Evolutionary conservation across 2,888 invertebrate species (phyloP).

Genomic region (Holacanthella duospinosa): DNA sequence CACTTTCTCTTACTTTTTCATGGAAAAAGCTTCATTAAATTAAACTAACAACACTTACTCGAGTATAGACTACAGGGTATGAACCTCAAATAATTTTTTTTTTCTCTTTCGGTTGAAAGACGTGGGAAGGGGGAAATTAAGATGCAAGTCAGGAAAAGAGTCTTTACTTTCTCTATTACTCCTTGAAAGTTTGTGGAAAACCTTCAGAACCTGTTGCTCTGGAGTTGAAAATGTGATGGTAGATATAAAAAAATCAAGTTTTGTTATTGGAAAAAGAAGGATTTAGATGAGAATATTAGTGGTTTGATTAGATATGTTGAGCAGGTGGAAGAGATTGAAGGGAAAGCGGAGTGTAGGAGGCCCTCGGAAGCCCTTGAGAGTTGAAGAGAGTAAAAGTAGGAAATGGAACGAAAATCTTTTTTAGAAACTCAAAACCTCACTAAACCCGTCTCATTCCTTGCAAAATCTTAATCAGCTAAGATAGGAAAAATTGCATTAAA

Average conservation of each 20-base stretch:
- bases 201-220: not conserved
- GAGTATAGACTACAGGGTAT: too few species aligned
- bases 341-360: not conserved
- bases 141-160: not conserved
- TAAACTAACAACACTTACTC: too few species aligned
- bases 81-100: too few species aligned
- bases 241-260: too few species aligned
- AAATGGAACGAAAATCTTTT: not conserved
- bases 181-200: too few species aligned
- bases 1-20: not conserved
- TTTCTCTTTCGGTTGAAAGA: not conserved
- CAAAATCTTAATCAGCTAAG: constrained; percentile 27
- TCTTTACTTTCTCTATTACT: not conserved
- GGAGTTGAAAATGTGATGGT: not conserved
- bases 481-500: constrained; percentile 25
- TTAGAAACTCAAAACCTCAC: not conserved
- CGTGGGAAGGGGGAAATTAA: not conserved
- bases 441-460: constrained; percentile 9
- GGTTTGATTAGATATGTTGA: not conserved
- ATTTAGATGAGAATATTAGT: not conserved
- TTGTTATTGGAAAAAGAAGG: not conserved
- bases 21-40: too few species aligned
- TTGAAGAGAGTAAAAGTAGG: not conserved
- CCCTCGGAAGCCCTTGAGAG: not conserved
- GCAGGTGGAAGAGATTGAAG: not conserved